phyloP scores from a whole-genome alignment of 2,113 vertebrate species.

The Alouatta palliata region DNA sequence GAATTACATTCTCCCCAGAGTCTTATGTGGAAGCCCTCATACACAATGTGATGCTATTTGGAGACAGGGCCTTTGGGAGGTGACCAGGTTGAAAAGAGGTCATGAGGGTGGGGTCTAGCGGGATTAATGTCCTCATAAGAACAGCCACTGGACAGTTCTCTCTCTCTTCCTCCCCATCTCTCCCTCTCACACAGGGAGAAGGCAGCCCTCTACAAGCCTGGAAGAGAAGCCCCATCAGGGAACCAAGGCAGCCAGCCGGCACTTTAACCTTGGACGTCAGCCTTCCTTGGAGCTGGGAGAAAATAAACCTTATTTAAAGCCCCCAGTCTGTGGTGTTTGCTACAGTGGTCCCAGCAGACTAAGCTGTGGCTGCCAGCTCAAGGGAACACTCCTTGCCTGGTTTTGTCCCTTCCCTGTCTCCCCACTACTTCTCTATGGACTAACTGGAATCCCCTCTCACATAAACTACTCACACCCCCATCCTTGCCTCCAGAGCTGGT shows the following conservation, averaged over 20 bases:
- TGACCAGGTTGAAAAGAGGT: neutral
- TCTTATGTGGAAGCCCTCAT: neutral
- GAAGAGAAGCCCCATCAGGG: neutral
- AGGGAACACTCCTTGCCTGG: too few relatives aligned
- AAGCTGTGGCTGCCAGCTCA: neutral
- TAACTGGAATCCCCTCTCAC: neutral
- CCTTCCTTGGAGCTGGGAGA: neutral
- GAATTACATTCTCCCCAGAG: neutral
- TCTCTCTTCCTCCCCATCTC: neutral
- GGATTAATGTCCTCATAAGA: neutral
- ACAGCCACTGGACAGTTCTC: neutral
- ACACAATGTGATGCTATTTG: neutral
- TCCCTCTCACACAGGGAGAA: neutral
- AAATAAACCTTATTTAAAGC: neutral
- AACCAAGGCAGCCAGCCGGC: neutral
- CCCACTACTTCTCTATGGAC: neutral
- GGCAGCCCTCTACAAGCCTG: neutral
- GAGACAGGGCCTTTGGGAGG: neutral
- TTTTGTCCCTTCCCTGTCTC: neutral
- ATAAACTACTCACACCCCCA: too few relatives aligned
- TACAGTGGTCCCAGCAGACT: neutral
- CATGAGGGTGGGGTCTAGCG: neutral
- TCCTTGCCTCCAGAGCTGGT: neutral
- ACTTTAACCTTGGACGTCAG: neutral
- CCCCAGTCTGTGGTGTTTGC: neutral